Conservation (phyloP, 2,113 vertebrate species). For the Trematomus loennbergii region DNA sequence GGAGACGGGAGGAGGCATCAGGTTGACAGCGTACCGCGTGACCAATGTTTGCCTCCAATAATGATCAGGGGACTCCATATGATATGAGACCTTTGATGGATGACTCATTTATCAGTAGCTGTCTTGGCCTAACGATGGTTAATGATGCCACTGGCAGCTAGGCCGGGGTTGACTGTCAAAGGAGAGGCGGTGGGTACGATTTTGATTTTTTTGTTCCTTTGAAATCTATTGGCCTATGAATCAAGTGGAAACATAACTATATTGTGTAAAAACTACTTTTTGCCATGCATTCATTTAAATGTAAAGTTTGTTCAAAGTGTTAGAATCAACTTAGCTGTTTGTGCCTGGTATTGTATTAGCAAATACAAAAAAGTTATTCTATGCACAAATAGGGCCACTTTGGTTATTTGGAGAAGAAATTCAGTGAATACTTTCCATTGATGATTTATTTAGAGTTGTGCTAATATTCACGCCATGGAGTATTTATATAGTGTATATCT, state of each 20-base stretch:
- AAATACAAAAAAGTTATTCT: not conserved
- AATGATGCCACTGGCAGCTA: slow-evolving; percentile 67
- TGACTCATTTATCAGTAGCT: slow-evolving; percentile 82
- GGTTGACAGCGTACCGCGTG: slow-evolving; percentile 61
- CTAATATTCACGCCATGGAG: not conserved
- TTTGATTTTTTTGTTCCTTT: slow-evolving; percentile 15
- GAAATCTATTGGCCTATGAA: not conserved
- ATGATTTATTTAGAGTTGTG: slow-evolving; percentile 32
- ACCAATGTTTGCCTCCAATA: slow-evolving; percentile 76
- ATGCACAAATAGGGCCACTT: not conserved
- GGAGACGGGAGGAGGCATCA: slow-evolving; percentile 41
- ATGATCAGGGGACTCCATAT: slow-evolving; percentile 70
- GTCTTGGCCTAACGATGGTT: slow-evolving; percentile 77
- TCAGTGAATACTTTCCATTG: slow-evolving; percentile 24
- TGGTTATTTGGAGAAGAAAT: not conserved
- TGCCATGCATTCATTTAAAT: not conserved
- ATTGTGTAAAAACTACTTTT: not conserved
- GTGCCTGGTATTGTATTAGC: not conserved
- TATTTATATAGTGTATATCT: slow-evolving; percentile 33
- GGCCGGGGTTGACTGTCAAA: slow-evolving; percentile 46
- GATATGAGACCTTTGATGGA: slow-evolving; percentile 79
- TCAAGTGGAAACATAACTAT: not conserved
- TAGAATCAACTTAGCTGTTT: not conserved
- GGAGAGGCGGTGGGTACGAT: slow-evolving; percentile 1
- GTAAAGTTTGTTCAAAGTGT: not conserved